Conservation (phyloP, 1,140 invertebrate genomes). For the Papilio helenus region DNA sequence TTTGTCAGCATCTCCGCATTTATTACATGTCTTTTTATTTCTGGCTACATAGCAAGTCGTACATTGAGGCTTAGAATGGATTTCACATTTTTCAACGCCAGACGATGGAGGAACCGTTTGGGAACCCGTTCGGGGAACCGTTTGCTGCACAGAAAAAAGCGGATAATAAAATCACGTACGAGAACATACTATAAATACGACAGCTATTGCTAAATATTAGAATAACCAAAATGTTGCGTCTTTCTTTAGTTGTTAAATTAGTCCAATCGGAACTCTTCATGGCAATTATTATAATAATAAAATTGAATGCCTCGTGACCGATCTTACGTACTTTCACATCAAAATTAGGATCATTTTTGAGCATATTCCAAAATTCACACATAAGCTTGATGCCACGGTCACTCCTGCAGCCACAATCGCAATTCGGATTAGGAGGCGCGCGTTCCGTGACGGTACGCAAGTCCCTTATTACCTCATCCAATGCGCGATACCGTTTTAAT, state of each 20-base stretch:
- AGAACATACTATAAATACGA: neutral
- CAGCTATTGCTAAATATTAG: neutral
- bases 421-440: neutral
- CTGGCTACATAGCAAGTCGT: conserved; percentile 58
- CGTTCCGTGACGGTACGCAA: conserved; percentile 43
- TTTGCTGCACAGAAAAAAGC: conserved; percentile 48
- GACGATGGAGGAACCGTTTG: conserved; percentile 34
- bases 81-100: neutral
- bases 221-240: no score
- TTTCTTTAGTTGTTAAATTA: neutral
- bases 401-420: conserved; percentile 27
- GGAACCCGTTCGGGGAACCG: conserved; percentile 41
- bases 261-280: neutral
- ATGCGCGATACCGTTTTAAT: conserved; percentile 57
- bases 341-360: conserved; percentile 66
- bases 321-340: conserved; percentile 54
- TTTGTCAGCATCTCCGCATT: conserved; percentile 9
- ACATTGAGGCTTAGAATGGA: conserved; percentile 21
- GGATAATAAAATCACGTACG: neutral
- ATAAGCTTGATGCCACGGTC: conserved; percentile 62
- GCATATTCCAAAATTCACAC: conserved; percentile 74
- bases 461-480: conserved; percentile 64
- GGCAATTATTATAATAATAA: neutral
- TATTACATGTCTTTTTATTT: conserved; percentile 42
- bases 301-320: neutral